Evolutionary conservation across 2,797 vertebrate genomes (phyloP).

Genomic region (Cossypha heuglini): DNA sequence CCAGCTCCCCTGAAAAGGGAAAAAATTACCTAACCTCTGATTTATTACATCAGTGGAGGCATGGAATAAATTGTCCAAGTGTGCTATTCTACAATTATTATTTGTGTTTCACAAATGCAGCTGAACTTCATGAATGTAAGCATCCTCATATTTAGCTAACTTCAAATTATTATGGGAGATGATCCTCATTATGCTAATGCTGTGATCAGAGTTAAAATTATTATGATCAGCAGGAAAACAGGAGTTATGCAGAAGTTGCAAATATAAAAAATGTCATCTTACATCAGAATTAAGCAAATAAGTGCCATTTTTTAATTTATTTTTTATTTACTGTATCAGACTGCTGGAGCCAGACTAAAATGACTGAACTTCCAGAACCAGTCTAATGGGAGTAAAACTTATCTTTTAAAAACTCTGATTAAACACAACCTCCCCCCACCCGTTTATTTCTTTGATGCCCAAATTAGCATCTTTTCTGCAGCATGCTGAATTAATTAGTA

Average conservation of each 20-base stretch:
- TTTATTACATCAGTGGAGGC: not conserved
- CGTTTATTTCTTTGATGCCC: conserved; percentile 77
- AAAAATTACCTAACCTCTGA: not conserved
- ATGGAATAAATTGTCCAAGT: not conserved
- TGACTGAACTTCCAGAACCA: conserved; percentile 40
- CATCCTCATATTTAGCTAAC: not conserved
- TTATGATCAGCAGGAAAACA: not conserved
- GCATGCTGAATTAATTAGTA: conserved; percentile 81
- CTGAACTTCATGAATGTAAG: not conserved
- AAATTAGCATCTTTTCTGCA: conserved; percentile 81
- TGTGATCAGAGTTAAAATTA: not conserved
- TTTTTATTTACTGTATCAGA: not conserved
- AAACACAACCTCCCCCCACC: conserved; percentile 66
- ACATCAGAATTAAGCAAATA: not conserved
- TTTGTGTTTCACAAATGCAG: not conserved
- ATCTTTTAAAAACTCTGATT: conserved; percentile 77
- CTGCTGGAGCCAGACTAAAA: conserved; percentile 45
- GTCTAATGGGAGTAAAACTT: conserved; percentile 71
- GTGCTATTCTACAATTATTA: not conserved
- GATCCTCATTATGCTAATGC: not conserved
- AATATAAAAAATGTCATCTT: not conserved
- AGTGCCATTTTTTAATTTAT: not conserved
- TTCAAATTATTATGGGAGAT: not conserved
- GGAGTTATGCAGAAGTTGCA: not conserved
- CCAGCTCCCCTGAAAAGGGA: not conserved